These are phyloP conservation scores for Galbula dea DNA, from an alignment of 2,113 vertebrate species.

Conservation along the genomic window DNA sequence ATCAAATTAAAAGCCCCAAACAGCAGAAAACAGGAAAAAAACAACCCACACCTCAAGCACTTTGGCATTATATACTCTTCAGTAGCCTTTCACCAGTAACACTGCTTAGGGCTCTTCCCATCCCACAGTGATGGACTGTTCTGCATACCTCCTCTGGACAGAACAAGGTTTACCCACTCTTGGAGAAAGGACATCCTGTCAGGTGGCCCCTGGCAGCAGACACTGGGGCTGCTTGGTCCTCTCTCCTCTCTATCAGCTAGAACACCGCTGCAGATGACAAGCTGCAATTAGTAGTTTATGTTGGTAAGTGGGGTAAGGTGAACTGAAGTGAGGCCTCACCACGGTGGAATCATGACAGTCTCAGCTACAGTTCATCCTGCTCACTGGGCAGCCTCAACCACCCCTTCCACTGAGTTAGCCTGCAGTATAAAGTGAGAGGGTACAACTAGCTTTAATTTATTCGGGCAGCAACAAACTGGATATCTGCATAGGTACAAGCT, in stretches of 20 bases:
- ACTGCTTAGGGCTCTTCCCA: neutral
- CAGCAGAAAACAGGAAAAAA: neutral
- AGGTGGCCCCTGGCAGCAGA: neutral
- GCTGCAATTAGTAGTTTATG: neutral
- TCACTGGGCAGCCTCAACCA: neutral
- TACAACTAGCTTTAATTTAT: neutral
- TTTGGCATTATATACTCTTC: neutral
- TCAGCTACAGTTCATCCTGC: neutral
- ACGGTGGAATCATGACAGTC: too few species aligned
- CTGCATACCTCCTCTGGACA: neutral
- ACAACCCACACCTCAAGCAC: neutral
- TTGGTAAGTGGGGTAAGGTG: neutral
- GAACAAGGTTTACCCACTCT: neutral
- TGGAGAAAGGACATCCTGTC: neutral
- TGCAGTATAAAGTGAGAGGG: neutral
- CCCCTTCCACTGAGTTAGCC: neutral
- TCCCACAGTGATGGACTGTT: rapidly evolving
- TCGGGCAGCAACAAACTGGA: neutral
- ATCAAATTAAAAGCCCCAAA: neutral
- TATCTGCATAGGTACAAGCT: neutral
- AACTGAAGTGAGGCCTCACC: neutral
- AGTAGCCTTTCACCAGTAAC: neutral
- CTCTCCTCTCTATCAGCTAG: neutral
- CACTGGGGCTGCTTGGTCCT: neutral
- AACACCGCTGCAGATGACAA: neutral